Percentiles rank a stretch among this genome's conserved stretches.
These are phyloP conservation scores for Sialia sialis DNA, from an alignment of 2,113 vertebrate genomes.

Conservation along the genomic window DNA sequence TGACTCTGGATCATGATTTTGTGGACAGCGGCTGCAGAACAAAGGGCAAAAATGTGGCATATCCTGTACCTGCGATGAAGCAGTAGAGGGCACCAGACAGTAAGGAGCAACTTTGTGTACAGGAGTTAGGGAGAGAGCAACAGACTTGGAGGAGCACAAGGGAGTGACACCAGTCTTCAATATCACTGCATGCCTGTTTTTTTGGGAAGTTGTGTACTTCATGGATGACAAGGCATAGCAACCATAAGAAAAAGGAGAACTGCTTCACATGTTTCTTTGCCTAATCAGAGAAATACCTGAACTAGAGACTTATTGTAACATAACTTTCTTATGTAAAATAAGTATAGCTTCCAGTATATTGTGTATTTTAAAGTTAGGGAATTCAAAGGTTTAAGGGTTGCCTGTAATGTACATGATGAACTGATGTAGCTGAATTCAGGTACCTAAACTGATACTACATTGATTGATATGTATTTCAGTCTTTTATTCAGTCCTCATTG, in stretches of 20 bases:
- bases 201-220: not conserved
- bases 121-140: not conserved
- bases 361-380: not conserved
- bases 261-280: not conserved
- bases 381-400: not conserved
- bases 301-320: not conserved
- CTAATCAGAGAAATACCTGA: not conserved
- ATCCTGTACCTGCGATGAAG: not conserved
- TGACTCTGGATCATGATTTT: not conserved
- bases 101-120: not conserved
- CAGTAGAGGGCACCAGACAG: conserved; percentile 53
- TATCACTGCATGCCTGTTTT: not conserved
- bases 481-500: not conserved
- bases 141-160: not conserved
- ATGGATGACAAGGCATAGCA: not conserved
- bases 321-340: not conserved
- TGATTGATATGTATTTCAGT: not conserved
- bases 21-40: not conserved
- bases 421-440: not conserved
- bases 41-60: not conserved
- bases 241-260: not conserved
- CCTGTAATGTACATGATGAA: not conserved
- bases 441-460: not conserved
- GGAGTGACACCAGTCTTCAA: not conserved
- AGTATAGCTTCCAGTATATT: not conserved